These are phyloP conservation scores for Halcyon chelicuti DNA, from an alignment of 2,797 vertebrate species.

Conservation along the genomic window DNA sequence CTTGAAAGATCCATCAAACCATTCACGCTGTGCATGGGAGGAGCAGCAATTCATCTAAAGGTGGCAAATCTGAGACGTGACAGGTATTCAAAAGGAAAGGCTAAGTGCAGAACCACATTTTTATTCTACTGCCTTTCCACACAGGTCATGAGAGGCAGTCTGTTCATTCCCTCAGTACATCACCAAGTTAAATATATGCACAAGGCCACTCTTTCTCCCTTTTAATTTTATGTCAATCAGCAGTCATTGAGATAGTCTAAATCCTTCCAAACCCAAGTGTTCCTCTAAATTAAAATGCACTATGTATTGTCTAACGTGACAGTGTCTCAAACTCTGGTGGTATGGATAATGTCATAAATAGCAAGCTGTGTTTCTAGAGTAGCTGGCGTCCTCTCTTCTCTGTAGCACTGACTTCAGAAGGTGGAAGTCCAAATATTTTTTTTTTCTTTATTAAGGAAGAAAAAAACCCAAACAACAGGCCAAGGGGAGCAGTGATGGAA, in stretches of 20 bases:
- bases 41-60: constrained; percentile 44
- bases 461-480: background rate
- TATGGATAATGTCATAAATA: background rate
- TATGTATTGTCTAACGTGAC: background rate
- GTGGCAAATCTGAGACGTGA: constrained; percentile 46
- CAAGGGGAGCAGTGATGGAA: background rate
- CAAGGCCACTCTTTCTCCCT: background rate
- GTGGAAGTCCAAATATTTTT: background rate
- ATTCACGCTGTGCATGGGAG: constrained; percentile 42
- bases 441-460: background rate
- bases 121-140: constrained; percentile 47
- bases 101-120: constrained; percentile 39
- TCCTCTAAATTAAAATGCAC: constrained; percentile 10
- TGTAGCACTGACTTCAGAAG: background rate
- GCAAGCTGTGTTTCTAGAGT: background rate
- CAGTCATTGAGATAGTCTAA: background rate
- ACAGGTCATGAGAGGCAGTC: constrained; percentile 31
- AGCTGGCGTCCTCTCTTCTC: background rate
- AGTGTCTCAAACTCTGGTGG: background rate
- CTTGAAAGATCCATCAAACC: constrained; percentile 35
- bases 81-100: constrained; percentile 39
- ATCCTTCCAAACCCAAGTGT: background rate
- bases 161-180: background rate
- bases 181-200: constrained; percentile 46
- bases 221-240: constrained; percentile 53